Evolutionary conservation across 2,113 vertebrate species (phyloP).

Genomic region (Prionailurus viverrinus): DNA sequence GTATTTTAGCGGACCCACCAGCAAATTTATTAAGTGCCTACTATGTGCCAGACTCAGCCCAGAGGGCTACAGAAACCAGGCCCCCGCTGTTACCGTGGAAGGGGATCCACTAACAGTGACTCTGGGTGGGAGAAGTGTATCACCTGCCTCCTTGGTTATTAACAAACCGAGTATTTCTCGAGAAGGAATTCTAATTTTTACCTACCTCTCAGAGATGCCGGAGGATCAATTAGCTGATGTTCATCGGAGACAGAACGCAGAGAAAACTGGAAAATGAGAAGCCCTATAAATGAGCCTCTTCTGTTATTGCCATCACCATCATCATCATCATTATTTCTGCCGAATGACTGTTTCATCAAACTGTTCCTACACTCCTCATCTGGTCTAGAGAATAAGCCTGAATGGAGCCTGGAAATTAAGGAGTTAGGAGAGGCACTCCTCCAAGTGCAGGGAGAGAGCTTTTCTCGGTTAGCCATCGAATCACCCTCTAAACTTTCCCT

Average conservation of each 20-base stretch:
- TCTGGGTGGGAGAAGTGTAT: background rate
- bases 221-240: conserved; percentile 62
- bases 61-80: background rate
- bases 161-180: conserved; percentile 34
- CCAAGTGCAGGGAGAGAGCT: background rate
- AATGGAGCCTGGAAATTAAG: conserved; percentile 37
- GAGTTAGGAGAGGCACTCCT: background rate
- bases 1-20: background rate
- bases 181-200: conserved; percentile 73
- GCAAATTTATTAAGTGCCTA: background rate
- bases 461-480: background rate
- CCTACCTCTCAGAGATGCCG: conserved; percentile 62
- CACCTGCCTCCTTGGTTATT: background rate
- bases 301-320: conserved; percentile 43
- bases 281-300: conserved; percentile 61
- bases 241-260: conserved; percentile 63
- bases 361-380: background rate
- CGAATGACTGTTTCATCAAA: conserved; percentile 59
- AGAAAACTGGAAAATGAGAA: conserved; percentile 64
- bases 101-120: background rate
- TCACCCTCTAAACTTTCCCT: background rate
- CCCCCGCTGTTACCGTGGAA: background rate
- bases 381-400: conserved; percentile 43
- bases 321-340: conserved; percentile 67
- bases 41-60: background rate